Percentiles rank a stretch among this genome's conserved stretches.
These are phyloP conservation scores for Macrophya annulata DNA, from an alignment of 2,888 invertebrate genomes.

Conservation along the genomic window DNA sequence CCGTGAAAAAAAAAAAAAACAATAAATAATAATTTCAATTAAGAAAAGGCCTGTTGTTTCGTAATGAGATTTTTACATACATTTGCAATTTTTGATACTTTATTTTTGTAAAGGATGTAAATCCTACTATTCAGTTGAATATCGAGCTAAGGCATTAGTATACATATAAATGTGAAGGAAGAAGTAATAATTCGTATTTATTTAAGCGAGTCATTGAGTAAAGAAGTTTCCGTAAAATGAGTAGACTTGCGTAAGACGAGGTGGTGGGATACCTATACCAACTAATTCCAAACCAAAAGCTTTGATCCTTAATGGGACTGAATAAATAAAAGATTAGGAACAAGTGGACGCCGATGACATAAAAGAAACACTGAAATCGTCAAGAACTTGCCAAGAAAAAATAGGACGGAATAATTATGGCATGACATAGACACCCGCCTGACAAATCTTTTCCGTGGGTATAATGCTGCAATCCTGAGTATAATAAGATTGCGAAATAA, in stretches of 20 bases:
- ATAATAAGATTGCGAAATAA: constrained; percentile 33
- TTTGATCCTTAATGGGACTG: constrained; percentile 23
- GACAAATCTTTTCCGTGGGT: constrained; percentile 38
- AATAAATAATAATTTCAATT: too few species aligned
- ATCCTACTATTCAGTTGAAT: background rate
- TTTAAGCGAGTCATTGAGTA: constrained; percentile 8
- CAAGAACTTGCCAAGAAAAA: background rate
- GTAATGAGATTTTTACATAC: background rate
- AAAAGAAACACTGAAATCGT: background rate
- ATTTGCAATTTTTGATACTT: background rate
- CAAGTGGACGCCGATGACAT: constrained; percentile 27
- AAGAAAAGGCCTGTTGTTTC: background rate
- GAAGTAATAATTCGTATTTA: background rate
- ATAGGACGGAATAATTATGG: background rate
- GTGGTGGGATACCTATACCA: background rate
- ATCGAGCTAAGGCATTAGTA: background rate
- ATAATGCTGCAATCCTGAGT: constrained; percentile 30
- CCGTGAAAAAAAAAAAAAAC: background rate
- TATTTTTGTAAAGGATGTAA: background rate
- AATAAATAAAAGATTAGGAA: constrained; percentile 6
- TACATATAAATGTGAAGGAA: too few species aligned
- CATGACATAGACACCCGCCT: constrained; percentile 40
- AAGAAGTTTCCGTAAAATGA: constrained; percentile 36
- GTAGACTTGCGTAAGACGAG: constrained; percentile 10
- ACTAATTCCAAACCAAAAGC: background rate